Evolutionary conservation across 2,888 invertebrate species (phyloP).

Genomic region (Chrysomela aeneicollis): DNA sequence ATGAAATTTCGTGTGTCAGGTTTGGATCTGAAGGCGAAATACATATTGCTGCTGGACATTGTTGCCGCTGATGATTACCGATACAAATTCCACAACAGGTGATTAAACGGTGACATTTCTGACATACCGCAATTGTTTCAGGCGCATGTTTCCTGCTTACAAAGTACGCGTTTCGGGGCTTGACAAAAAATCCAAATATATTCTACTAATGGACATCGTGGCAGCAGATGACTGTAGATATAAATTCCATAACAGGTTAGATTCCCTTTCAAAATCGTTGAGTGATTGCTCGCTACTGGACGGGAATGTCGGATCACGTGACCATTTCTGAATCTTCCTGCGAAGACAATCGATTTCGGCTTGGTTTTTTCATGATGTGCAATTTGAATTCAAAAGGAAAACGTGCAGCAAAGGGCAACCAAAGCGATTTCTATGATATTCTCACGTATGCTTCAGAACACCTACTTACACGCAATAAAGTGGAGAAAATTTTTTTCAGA

Average conservation of each 20-base stretch:
- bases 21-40: slow-evolving; percentile 98
- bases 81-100: slow-evolving; percentile 98
- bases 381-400: too few relatives aligned
- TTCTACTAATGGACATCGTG: slow-evolving; percentile 96
- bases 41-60: slow-evolving; percentile 98
- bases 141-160: slow-evolving; percentile 98
- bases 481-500: too few relatives aligned
- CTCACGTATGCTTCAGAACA: too few relatives aligned
- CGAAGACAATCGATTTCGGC: neutral
- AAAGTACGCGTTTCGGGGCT: slow-evolving; percentile 95
- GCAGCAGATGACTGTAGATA: slow-evolving; percentile 96
- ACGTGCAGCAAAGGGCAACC: too few relatives aligned
- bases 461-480: too few relatives aligned
- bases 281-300: neutral
- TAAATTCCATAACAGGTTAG: slow-evolving; percentile 93
- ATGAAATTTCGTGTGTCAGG: slow-evolving; percentile 99
- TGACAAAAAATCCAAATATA: slow-evolving; percentile 97
- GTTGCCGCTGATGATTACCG: slow-evolving; percentile 99
- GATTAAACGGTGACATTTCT: slow-evolving; percentile 42
- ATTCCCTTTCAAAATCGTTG: slow-evolving; percentile 13
- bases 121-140: slow-evolving; percentile 66
- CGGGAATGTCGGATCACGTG: neutral
- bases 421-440: too few relatives aligned
- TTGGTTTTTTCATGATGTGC: too few relatives aligned
- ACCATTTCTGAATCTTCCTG: neutral